A percentile compares a stretch with the other conserved stretches of the same genome.
phyloP scores from a whole-genome alignment of 2,888 invertebrate species.

The Graphium colonna region DNA sequence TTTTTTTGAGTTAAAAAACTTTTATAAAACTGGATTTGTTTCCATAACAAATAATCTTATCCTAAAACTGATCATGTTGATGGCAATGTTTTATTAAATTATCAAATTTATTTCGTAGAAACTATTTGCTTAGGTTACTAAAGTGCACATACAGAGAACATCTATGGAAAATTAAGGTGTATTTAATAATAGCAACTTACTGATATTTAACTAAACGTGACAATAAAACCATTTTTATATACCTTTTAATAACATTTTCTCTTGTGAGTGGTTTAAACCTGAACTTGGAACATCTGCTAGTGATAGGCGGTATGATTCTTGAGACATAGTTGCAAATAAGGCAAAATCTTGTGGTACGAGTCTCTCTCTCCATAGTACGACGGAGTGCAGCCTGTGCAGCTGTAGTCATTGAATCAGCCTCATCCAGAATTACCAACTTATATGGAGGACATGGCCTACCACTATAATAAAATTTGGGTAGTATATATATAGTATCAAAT shows the following conservation, averaged over 20 bases:
- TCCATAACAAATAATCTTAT: too few relatives aligned
- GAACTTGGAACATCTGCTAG: slow-evolving; percentile 98
- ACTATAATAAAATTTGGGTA: slow-evolving; percentile 54
- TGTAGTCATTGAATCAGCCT: slow-evolving; percentile 99
- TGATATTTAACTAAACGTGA: too few relatives aligned
- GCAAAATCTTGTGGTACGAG: slow-evolving; percentile 96
- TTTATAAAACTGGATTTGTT: too few relatives aligned
- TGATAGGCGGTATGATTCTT: slow-evolving; percentile 97
- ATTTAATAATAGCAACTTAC: too few relatives aligned
- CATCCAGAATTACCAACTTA: slow-evolving; percentile 98
- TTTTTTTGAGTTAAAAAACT: too few relatives aligned
- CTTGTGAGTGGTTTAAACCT: slow-evolving; percentile 94
- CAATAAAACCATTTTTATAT: slow-evolving; percentile 4
- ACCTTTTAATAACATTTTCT: slow-evolving; percentile 83
- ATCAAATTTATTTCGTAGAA: too few relatives aligned
- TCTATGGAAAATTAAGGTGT: too few relatives aligned
- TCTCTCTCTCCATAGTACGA: slow-evolving; percentile 98
- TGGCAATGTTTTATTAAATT: too few relatives aligned
- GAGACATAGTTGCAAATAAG: slow-evolving; percentile 99
- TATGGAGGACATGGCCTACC: slow-evolving; percentile 95
- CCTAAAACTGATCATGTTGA: too few relatives aligned
- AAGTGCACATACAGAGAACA: too few relatives aligned
- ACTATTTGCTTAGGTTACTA: too few relatives aligned
- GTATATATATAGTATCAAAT: neutral
- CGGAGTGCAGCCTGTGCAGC: slow-evolving; percentile 97